These are phyloP conservation scores for Anser brachyrhynchus DNA, from an alignment of 2,113 vertebrate genomes.

Conservation along the genomic window DNA sequence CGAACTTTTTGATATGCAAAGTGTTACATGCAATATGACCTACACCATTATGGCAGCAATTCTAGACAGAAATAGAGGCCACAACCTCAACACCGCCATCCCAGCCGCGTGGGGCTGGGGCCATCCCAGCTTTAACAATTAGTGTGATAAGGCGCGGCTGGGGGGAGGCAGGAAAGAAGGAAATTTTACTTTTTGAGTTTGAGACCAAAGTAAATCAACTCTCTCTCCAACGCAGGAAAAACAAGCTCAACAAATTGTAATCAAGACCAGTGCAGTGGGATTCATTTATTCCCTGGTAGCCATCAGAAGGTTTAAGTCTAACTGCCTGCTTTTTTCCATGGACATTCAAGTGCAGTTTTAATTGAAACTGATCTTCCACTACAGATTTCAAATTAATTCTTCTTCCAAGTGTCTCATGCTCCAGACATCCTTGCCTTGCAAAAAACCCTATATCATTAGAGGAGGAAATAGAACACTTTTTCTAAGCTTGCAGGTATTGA, in stretches of 20 bases:
- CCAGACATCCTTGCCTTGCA: conserved; percentile 77
- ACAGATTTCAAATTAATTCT: conserved; percentile 89
- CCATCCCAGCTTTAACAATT: neutral
- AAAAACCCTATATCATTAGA: conserved; percentile 79
- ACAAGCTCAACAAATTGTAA: conserved; percentile 53
- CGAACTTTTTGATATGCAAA: conserved; percentile 57
- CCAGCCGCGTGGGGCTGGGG: neutral
- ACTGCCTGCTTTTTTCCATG: conserved; percentile 55
- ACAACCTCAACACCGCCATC: neutral
- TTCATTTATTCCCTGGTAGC: conserved; percentile 46
- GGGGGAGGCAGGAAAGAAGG: neutral
- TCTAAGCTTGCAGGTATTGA: conserved; percentile 78
- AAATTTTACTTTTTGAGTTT: neutral
- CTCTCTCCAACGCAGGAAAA: neutral
- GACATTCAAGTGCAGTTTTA: conserved; percentile 81
- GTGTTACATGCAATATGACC: neutral
- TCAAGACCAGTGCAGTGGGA: neutral
- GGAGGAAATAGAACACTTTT: conserved; percentile 81
- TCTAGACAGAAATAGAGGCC: neutral
- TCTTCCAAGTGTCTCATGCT: conserved; percentile 83
- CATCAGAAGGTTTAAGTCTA: conserved; percentile 56
- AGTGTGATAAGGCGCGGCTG: neutral
- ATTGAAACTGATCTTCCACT: conserved; percentile 91
- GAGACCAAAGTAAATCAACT: neutral
- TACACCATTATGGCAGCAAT: neutral